phyloP scores from a whole-genome alignment of 2,888 invertebrate species.

The Coleophora flavipennella region DNA sequence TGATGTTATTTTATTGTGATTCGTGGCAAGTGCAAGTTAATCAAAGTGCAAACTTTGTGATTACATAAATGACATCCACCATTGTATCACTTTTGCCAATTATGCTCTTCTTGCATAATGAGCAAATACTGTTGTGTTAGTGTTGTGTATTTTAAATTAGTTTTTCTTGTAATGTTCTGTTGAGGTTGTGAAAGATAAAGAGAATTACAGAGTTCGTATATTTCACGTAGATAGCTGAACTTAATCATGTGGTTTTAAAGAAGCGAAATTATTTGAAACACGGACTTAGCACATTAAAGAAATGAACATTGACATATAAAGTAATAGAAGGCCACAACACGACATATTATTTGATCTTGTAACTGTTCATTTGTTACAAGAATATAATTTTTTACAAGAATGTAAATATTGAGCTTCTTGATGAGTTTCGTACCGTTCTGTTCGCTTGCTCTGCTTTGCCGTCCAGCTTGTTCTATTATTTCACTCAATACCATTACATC shows the following conservation, averaged over 20 bases:
- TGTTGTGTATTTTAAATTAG: conserved; percentile 35
- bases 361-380: conserved; percentile 10
- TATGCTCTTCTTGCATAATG: conserved; percentile 67
- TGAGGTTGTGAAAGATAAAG: conserved; percentile 4
- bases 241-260: conserved; percentile 15
- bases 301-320: conserved; percentile 26
- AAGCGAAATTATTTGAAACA: conserved; percentile 26
- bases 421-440: conserved; percentile 82
- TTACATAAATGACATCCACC: conserved; percentile 64
- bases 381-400: conserved; percentile 6
- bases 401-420: background rate
- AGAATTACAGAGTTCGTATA: no score
- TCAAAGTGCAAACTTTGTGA: no score
- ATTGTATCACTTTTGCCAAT: conserved; percentile 53
- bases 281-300: conserved; percentile 23
- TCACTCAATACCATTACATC: conserved; percentile 98
- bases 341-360: conserved; percentile 10
- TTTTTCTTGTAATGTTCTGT: conserved; percentile 11
- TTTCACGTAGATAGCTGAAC: no score
- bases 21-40: no score
- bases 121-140: conserved; percentile 62
- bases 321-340: conserved; percentile 10
- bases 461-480: conserved; percentile 95
- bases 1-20: no score
- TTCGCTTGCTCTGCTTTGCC: conserved; percentile 88